Base-by-base conservation (phyloP, 2,113 vertebrate genomes). In the Triplophysa tibetana region DNA sequence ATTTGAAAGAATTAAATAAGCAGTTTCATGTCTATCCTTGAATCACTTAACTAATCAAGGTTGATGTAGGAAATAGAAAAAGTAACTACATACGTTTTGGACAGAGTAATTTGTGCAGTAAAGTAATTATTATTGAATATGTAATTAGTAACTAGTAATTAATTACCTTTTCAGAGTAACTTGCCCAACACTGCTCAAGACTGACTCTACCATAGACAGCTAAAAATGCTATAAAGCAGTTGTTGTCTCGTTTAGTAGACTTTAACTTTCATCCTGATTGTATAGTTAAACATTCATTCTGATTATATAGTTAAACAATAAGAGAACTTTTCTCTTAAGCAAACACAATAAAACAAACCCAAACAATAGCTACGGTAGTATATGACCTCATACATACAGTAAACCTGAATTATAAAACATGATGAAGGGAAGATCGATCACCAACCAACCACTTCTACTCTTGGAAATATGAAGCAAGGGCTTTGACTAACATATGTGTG, bases 401-500 rank as follows among this genome's bases (percentile, higher is more conserved):
- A 38, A 38, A 6, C 5, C 26, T 10, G 7, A 7, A 7, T 38
- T 7, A 38, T 38, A 6, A 38, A 7, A 33, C 33, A 3, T 4
- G 29, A 29, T 29, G 29, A 23, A 45, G 11, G 17, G 65, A 61
- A 9, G 70, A 61, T 16, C 6, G 4, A n/a, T 16, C 9, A 10
- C 19, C 1, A 56, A 56, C 19, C 2, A 56, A n/a, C 3, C 17
- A 6, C 16, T n/a, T 6, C 17, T n/a, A 56, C 17, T 19, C 4
- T 54, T 19, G 8, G 17, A 56, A 2, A n/a, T 29, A 48, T 29
- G 23, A 29, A 17, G 7, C 13, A n/a, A 38, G 26, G 68, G 38
- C 73, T 85, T 77, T 82, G 62, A 67, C 74, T 80, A 74, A 73
- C 77, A 80, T 82, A 85, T 56, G 43, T 54, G 33, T 26, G 72